Evolutionary conservation across 2,888 invertebrate species (phyloP), one percentile per base, ranked within the genome.

Genomic region (Ormyrus thymus): DNA sequence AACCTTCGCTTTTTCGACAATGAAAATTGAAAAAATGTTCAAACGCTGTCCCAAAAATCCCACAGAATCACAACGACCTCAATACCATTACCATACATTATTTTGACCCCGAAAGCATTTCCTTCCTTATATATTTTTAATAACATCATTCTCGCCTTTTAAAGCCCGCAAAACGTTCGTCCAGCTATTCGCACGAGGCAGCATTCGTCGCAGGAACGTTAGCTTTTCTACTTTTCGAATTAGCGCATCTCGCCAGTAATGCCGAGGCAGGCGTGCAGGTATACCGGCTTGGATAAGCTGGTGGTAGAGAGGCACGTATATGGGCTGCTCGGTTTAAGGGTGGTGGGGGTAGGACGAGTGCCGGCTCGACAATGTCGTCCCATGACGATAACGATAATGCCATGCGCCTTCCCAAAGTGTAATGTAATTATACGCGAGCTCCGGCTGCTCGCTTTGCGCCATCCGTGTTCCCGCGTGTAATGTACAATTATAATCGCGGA

Each of bases 331-430:
- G 66, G 13, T 53, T 43, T 11, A 53, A 50, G 15, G n/a, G 66
- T 9, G 11, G 55, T 46, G 45, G 48, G 10, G 29, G 29, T 29
- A 29, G 29, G 29, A 29, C 29, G 29, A 29, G 29, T 29, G 11
- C 70, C 6, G 61, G n/a, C 61, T 13, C 73, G 70, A 78, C 80
- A 80, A 77, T 75, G 77, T 72, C 72, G 71, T 80, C 75, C 71
- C 75, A 70, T 69, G 62, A 75, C 66, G 79, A 74, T 80, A 77
- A 80, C 78, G 78, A 78, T 78, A 81, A 81, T 76, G 72, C 73
- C 72, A 50, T 45, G 58, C 66, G 64, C 65, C 77, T 48, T 74
- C 70, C 68, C 76, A 76, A 77, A 80, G 78, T 78, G 72, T 73
- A 76, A 78, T 78, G 78, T 76, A 81, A 76, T 81, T 76, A 81